Conservation (phyloP, 2,113 vertebrate species). For the Vombatus ursinus region DNA sequence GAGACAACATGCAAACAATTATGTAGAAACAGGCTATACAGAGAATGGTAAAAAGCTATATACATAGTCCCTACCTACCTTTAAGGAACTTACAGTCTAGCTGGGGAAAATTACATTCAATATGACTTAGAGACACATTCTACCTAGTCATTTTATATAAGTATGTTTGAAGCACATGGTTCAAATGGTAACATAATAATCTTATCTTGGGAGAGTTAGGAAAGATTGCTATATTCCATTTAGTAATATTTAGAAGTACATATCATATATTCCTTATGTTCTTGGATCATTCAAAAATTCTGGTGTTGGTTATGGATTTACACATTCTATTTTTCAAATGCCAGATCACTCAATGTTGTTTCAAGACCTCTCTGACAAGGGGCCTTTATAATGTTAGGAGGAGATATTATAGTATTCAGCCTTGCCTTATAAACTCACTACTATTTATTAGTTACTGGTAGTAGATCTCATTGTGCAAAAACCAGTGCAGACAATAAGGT, state of each 20-base stretch:
- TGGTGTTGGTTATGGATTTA: background rate
- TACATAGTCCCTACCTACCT: no score
- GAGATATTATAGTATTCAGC: background rate
- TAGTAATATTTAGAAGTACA: background rate
- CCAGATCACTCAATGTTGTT: background rate
- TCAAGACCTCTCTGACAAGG: background rate
- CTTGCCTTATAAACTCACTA: background rate
- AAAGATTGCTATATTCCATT: background rate
- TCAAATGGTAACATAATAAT: background rate
- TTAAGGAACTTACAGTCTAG: no score
- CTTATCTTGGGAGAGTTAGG: background rate
- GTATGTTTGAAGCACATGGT: background rate
- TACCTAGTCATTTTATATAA: background rate
- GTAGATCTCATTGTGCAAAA: no score
- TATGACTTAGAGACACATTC: background rate
- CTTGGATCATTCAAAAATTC: background rate
- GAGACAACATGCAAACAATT: no score
- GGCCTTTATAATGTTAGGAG: no score
- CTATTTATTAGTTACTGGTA: background rate
- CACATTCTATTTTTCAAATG: constrained; percentile 2
- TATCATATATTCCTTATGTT: constrained; percentile 8
- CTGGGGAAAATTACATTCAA: background rate
- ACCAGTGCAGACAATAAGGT: background rate
- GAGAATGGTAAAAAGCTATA: no score
- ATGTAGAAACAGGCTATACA: no score